Evolutionary conservation across 2,113 vertebrate species (phyloP).

Genomic region (Protobothrops mucrosquamatus): DNA sequence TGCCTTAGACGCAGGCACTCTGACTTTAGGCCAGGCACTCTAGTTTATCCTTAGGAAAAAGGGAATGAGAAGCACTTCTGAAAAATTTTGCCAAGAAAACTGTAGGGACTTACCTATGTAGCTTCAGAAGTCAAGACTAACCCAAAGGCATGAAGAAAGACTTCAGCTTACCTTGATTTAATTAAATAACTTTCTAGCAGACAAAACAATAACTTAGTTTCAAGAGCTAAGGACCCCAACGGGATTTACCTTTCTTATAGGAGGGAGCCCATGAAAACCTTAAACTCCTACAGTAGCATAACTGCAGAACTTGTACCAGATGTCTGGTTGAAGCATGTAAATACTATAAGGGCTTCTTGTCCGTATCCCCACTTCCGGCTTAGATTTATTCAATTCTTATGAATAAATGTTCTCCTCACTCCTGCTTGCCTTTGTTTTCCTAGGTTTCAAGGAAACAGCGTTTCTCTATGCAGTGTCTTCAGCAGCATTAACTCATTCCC

Average conservation of each 20-base stretch:
- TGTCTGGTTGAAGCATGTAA: neutral
- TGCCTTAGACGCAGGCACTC: neutral
- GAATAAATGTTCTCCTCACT: neutral
- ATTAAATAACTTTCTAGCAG: neutral
- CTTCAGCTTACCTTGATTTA: neutral
- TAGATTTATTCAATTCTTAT: neutral
- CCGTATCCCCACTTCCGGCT: neutral
- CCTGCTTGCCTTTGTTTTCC: neutral
- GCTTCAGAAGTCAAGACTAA: neutral
- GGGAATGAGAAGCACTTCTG: neutral
- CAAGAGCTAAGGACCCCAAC: neutral
- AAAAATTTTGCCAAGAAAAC: neutral
- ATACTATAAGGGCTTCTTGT: neutral
- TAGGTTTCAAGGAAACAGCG: constrained; percentile 96
- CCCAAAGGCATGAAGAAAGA: neutral
- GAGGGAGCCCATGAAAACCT: neutral
- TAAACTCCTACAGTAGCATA: neutral
- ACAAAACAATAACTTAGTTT: neutral
- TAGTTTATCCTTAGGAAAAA: neutral
- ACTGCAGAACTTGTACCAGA: neutral
- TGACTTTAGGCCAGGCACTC: neutral
- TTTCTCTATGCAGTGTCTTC: constrained; percentile 92
- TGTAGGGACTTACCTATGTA: neutral
- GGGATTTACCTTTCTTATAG: neutral
- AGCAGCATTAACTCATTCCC: constrained; percentile 86